A percentile compares a stretch with the other conserved stretches of the same genome.
Conservation (phyloP, 2,888 invertebrate genomes). For the Eubasilissa splendida region DNA sequence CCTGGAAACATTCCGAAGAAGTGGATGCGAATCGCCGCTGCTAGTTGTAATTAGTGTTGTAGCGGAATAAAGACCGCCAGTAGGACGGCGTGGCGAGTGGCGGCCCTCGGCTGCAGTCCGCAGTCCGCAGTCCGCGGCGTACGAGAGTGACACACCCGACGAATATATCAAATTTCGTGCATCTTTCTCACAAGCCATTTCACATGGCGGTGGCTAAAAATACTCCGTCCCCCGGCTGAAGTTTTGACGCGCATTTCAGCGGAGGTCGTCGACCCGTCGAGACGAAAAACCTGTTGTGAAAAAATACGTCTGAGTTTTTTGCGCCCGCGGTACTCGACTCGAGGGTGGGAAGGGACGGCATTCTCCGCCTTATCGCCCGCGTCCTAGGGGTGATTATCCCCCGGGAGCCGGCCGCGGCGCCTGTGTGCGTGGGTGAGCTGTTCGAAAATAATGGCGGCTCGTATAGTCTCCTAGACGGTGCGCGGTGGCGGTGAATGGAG, state of each 20-base stretch:
- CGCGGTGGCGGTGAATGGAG: constrained; percentile 25
- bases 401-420: constrained; percentile 23
- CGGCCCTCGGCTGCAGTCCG: background rate
- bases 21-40: background rate
- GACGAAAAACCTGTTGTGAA: constrained; percentile 53
- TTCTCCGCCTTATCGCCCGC: constrained; percentile 41
- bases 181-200: constrained; percentile 52
- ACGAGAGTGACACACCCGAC: constrained; percentile 40
- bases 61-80: background rate
- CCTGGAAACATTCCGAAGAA: no score
- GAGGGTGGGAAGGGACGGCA: constrained; percentile 46
- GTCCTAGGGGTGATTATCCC: constrained; percentile 44
- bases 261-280: constrained; percentile 56
- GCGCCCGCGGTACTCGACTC: constrained; percentile 6
- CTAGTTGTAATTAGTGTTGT: background rate
- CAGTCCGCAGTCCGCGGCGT: background rate
- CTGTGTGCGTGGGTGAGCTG: constrained; percentile 18
- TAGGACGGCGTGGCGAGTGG: background rate
- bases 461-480: background rate
- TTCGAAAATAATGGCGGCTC: constrained; percentile 33
- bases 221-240: constrained; percentile 52
- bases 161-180: constrained; percentile 57
- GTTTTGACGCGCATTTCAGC: constrained; percentile 43
- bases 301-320: constrained; percentile 57
- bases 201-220: constrained; percentile 53